phyloP scores from a whole-genome alignment of 2,113 vertebrate species.

The Podilymbus podiceps region DNA sequence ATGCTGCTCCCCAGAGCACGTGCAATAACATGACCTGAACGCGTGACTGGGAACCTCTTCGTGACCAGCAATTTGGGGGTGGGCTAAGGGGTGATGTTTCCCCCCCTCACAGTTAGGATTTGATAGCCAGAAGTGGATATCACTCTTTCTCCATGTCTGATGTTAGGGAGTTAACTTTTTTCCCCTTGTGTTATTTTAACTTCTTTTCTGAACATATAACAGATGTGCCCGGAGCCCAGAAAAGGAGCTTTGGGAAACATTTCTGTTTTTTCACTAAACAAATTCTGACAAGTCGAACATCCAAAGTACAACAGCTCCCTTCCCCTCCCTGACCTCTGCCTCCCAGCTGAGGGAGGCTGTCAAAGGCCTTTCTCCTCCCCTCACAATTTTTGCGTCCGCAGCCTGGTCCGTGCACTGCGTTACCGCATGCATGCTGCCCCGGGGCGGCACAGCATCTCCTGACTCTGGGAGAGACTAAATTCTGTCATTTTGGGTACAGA shows the following conservation, averaged over 20 bases:
- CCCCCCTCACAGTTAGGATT: not conserved
- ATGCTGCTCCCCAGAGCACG: not conserved
- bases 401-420: not conserved
- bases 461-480: not conserved
- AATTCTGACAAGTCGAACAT: constrained; percentile 25
- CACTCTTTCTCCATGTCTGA: not conserved
- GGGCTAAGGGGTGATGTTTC: not conserved
- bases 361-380: not conserved
- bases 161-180: not conserved
- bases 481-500: not conserved
- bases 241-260: constrained; percentile 37
- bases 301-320: constrained; percentile 11
- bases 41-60: not conserved
- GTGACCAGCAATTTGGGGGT: not conserved
- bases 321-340: constrained; percentile 23
- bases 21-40: rapidly evolving
- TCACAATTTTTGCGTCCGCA: not conserved
- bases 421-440: not conserved
- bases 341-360: constrained; percentile 2
- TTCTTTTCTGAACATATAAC: not conserved
- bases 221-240: not conserved
- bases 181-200: not conserved
- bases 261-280: constrained; percentile 23
- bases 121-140: not conserved
- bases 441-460: not conserved